A percentile compares a stretch with the other conserved stretches of the same genome.
Evolutionary conservation across 2,888 invertebrate genomes (phyloP).

Genomic region (Megamerina dolium): DNA sequence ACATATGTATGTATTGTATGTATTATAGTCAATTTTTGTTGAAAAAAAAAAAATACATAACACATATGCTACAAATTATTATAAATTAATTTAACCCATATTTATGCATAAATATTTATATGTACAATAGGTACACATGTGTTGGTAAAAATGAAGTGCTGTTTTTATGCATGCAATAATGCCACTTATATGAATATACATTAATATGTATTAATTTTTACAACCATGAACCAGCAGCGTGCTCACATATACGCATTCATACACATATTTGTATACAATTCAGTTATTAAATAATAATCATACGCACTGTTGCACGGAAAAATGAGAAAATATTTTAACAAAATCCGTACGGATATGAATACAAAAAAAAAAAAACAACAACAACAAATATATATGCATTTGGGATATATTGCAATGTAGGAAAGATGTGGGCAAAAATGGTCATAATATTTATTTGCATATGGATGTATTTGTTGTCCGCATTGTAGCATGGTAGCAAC

Average conservation of each 20-base stretch:
- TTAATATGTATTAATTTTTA: not conserved
- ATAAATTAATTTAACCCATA: slow-evolving; percentile 9
- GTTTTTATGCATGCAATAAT: slow-evolving; percentile 42
- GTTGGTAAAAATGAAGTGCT: too few species aligned
- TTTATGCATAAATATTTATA: too few species aligned
- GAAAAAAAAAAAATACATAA: too few species aligned
- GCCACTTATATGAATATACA: slow-evolving; percentile 10
- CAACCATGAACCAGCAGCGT: too few species aligned
- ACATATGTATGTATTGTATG: too few species aligned
- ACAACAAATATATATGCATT: slow-evolving; percentile 32
- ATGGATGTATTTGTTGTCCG: not conserved
- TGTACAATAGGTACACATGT: too few species aligned
- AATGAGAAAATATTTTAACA: slow-evolving; percentile 14
- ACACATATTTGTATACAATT: not conserved
- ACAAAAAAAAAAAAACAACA: not conserved
- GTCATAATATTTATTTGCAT: too few species aligned
- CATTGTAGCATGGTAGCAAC: too few species aligned
- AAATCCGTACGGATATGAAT: not conserved
- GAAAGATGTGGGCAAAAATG: too few species aligned
- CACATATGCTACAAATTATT: slow-evolving; percentile 5
- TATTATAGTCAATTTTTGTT: too few species aligned
- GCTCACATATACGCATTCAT: slow-evolving; percentile 6
- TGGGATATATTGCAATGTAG: too few species aligned
- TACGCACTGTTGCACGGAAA: slow-evolving; percentile 33
- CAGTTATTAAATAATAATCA: slow-evolving; percentile 37